Percentiles rank a stretch among this genome's conserved stretches.
These are phyloP conservation scores for Acromyrmex charruanus DNA, from an alignment of 1,140 invertebrate species.

Conservation along the genomic window DNA sequence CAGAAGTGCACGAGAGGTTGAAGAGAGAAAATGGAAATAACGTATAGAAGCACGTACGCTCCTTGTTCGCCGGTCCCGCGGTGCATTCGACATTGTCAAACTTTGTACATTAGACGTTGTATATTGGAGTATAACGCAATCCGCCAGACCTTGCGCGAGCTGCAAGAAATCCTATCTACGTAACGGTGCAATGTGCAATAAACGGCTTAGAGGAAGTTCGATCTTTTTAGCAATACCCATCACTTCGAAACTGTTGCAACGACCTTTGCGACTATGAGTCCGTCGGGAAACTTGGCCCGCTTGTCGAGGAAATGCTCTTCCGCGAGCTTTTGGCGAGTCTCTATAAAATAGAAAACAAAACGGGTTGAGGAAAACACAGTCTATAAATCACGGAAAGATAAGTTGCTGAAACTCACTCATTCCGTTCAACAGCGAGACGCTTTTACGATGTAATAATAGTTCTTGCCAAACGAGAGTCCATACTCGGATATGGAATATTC, in stretches of 20 bases:
- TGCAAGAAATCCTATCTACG: slow-evolving; percentile 22
- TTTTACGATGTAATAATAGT: slow-evolving; percentile 23
- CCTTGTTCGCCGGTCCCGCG: background rate
- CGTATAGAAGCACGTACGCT: background rate
- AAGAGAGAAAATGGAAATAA: slow-evolving; percentile 43
- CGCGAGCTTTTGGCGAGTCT: slow-evolving; percentile 14
- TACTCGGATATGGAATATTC: background rate
- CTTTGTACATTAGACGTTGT: slow-evolving; percentile 38
- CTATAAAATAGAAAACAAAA: slow-evolving; percentile 15
- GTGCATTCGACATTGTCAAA: slow-evolving; percentile 55
- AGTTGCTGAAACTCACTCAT: slow-evolving; percentile 18
- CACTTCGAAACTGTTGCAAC: background rate
- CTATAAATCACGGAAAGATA: slow-evolving; percentile 39
- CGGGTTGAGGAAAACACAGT: slow-evolving; percentile 1
- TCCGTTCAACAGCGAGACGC: slow-evolving; percentile 32
- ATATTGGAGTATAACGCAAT: slow-evolving; percentile 35
- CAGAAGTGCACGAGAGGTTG: background rate
- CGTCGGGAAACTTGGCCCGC: slow-evolving; percentile 10
- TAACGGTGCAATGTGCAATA: slow-evolving; percentile 39
- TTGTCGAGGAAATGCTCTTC: background rate
- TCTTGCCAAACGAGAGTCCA: background rate
- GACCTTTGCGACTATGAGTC: background rate
- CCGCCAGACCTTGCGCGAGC: slow-evolving; percentile 3
- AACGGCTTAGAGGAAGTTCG: slow-evolving; percentile 58
- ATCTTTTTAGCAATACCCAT: slow-evolving; percentile 25